A percentile compares a stretch with the other conserved stretches of the same genome.
Conservation (phyloP, 2,797 vertebrate species). For the Bufotes viridis region DNA sequence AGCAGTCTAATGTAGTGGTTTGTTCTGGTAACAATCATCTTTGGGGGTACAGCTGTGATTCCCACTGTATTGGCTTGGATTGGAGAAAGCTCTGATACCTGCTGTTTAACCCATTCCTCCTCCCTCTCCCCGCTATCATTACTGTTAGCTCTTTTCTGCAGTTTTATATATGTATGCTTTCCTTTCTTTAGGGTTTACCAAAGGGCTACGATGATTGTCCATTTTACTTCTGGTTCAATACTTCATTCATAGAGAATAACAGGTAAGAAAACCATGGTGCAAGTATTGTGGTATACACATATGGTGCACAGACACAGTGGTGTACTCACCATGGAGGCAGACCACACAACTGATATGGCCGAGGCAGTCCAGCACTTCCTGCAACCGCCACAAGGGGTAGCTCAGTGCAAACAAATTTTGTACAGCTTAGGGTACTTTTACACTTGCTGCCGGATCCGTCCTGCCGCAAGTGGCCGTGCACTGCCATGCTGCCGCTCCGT, state of each 20-base stretch:
- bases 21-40: background rate
- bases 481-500: too few relatives aligned
- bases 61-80: background rate
- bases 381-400: too few relatives aligned
- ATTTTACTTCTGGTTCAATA: conserved; percentile 98
- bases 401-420: too few relatives aligned
- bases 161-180: background rate
- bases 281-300: too few relatives aligned
- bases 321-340: too few relatives aligned
- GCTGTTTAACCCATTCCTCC: background rate
- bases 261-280: conserved; percentile 75
- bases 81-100: background rate
- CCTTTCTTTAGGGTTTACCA: conserved; percentile 81
- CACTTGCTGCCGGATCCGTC: too few relatives aligned
- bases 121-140: background rate
- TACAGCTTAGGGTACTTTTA: too few relatives aligned
- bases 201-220: conserved; percentile 91
- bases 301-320: too few relatives aligned
- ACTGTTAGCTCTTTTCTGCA: background rate
- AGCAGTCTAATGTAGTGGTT: too few relatives aligned
- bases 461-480: too few relatives aligned
- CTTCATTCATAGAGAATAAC: conserved; percentile 86
- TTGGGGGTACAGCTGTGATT: background rate
- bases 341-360: too few relatives aligned
- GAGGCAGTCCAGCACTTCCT: too few relatives aligned